These are phyloP conservation scores for Anorthoa munda DNA, from an alignment of 2,888 invertebrate species.

Conservation along the genomic window DNA sequence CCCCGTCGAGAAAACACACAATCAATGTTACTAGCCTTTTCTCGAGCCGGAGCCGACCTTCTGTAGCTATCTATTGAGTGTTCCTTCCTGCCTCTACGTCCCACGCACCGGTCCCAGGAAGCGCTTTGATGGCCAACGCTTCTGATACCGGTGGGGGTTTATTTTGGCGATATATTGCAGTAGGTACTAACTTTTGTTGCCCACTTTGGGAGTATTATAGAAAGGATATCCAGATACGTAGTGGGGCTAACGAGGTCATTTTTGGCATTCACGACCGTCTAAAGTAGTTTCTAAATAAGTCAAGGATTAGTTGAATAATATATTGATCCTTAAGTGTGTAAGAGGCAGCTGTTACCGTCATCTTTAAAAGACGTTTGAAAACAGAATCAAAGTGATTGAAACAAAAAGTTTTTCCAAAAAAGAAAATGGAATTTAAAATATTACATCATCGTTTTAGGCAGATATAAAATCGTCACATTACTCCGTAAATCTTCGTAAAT, in stretches of 20 bases:
- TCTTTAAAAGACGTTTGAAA: too few species aligned
- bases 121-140: slow-evolving; percentile 30
- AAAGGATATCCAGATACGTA: slow-evolving; percentile 14
- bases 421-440: too few species aligned
- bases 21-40: too few species aligned
- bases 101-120: slow-evolving; percentile 44
- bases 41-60: not conserved
- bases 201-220: not conserved
- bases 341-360: too few species aligned
- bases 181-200: slow-evolving; percentile 6
- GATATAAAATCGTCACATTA: not conserved
- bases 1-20: not conserved
- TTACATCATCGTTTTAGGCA: not conserved
- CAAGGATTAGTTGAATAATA: not conserved
- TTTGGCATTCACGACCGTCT: not conserved
- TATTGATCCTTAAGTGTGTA: not conserved
- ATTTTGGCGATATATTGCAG: slow-evolving; percentile 40
- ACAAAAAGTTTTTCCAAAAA: not conserved
- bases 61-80: not conserved
- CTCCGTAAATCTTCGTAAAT: slow-evolving; percentile 1
- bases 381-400: too few species aligned
- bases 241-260: slow-evolving; percentile 20
- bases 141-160: slow-evolving; percentile 17
- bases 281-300: not conserved
- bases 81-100: slow-evolving; percentile 15